Evolutionary conservation across 1,140 invertebrate genomes (phyloP), one percentile per base, ranked within the genome.

Genomic region (Coenobita brevimanus): DNA sequence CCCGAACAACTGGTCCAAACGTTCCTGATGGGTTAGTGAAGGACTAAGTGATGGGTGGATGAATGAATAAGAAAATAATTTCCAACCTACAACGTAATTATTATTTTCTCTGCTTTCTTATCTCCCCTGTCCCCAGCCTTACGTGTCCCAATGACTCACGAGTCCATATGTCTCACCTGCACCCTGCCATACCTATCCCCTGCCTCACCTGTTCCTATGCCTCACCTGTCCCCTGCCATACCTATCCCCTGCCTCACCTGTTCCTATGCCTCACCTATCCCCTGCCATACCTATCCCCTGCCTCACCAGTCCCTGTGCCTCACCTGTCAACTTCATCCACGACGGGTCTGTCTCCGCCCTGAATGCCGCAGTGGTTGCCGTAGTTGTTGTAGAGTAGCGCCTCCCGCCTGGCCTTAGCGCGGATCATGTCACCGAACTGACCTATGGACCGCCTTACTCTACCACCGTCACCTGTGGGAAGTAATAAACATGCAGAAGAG

Each of bases 341-440:
- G 50, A 71, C 64, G 17, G 85, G 85, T 21, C n/a, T 13, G 3
- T 88, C 85, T 13, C 76, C 85, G 50, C 85, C 76, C 54, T 88
- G 85, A n/a, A 67, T 41, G 62, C 85, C 85, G 54, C 85, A 88
- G 67, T 88, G 85, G 36, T 88, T 88, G 64, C 85, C 85, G 85
- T 88, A 88, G 46, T 80, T 75, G 78, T 88, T 88, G 85, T 88
- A 88, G 62, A 69, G 79, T 0, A 88, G 76, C 8, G 85, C 85
- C 60, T 88, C 85, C 36, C 85, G 36, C 10, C 24, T 60, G 8
- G 54, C 64, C 8, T 36, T 33, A 2, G 17, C 21, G 0, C 85
- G 41, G 43, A 84, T 84, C 82, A 84, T 84, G 69, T 84, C 82
- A 8, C 82, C 82, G 50, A 84, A 84, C 30, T 84, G 82, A 41